Evolutionary conservation across 1,140 invertebrate species (phyloP), one percentile per base, ranked within the genome.

Genomic region (Grapholita molesta): DNA sequence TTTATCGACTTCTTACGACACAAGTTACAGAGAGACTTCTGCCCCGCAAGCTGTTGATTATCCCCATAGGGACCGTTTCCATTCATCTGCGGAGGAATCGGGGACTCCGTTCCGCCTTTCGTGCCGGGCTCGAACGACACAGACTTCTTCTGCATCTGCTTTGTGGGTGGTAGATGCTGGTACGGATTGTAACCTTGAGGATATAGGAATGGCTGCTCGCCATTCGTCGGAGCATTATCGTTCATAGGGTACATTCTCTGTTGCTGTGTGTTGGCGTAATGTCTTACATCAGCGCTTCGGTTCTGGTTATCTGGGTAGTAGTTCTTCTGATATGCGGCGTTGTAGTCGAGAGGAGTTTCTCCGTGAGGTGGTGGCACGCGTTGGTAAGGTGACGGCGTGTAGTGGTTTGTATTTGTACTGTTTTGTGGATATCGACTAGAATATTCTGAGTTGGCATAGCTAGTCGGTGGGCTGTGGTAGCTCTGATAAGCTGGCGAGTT

Each of bases 1-100:
- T 93, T 93, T 3, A 98, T 94, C 70, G 94, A 93, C 81, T 97
- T 96, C 82, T 98, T 97, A 24, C 96, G 93, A 85, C 97, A 98
- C 64, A 98, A 92, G 91, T 97, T 95, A 86, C 97, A 98, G 25
- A 93, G 93, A 25, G 90, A 89, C 81, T 94, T 94, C 25, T 92
- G 80, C n/a, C 85, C 87, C 69, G 80, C 78, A 80, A 83, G 80
- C 5, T 3, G 55, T 42, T 78, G 70, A 32, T 30, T 55, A n/a
- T 69, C 65, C 24, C 52, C 35, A 66, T 76, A 71, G 7, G 52
- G 28, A 15, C 42, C 32, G 65, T 84, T 84, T 12, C 86, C 84
- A 52, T 88, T 86, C 80, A 93, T 92, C 57, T 93, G 92, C 21
- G 91, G 89, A 15, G 93, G 89, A 67, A 92, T 82, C n/a, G 92